These are phyloP conservation scores for Mus spretus DNA, from an alignment of 2,797 vertebrate genomes.

Conservation along the genomic window DNA sequence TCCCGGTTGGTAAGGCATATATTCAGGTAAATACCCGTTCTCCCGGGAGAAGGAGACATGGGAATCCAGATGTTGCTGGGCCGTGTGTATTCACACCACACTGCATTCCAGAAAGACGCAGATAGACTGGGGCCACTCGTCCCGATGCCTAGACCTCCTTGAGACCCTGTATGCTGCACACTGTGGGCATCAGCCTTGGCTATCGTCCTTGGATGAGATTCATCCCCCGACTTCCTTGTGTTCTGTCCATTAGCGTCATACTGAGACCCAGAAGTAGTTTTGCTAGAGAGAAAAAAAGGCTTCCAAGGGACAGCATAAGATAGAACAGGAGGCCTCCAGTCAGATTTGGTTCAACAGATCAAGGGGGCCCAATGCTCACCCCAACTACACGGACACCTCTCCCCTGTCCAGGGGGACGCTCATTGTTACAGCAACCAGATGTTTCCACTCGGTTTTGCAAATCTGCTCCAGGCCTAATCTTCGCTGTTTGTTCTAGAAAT, in stretches of 20 bases:
- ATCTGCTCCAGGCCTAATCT: conserved; percentile 70
- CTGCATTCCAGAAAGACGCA: accelerated
- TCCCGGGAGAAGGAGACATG: accelerated
- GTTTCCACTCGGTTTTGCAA: conserved; percentile 76
- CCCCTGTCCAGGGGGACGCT: neutral
- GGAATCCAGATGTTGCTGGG: neutral
- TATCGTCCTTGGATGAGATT: accelerated
- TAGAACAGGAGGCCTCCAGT: neutral
- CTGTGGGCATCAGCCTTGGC: neutral
- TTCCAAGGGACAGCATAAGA: accelerated
- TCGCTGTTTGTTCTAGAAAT: conserved; percentile 79
- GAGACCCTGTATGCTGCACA: accelerated
- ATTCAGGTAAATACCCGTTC: neutral
- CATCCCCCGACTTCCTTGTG: accelerated
- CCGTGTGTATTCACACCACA: neutral
- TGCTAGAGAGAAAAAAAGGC: neutral
- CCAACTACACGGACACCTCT: neutral
- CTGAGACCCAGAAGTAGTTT: neutral
- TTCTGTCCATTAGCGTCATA: accelerated
- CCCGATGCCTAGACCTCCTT: accelerated
- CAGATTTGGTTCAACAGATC: neutral
- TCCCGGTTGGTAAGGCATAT: accelerated
- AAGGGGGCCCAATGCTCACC: neutral
- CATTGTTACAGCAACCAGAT: neutral
- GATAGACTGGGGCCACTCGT: accelerated